phyloP scores from a whole-genome alignment of 1,140 invertebrate species.

The Leptestheria dahalacensis region DNA sequence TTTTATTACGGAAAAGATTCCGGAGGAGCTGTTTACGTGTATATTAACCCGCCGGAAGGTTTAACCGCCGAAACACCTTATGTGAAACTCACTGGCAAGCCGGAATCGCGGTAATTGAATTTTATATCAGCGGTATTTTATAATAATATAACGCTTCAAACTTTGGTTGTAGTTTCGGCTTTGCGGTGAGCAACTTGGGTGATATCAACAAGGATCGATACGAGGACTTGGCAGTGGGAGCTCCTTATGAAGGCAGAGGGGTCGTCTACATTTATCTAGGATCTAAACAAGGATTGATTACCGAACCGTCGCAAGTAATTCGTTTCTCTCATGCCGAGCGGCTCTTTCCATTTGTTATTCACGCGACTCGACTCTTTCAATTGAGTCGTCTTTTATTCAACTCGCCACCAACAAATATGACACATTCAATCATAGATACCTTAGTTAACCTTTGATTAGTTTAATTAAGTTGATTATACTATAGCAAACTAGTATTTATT shows the following conservation, averaged over 20 bases:
- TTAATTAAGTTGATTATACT: too few species aligned
- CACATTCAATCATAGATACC: too few species aligned
- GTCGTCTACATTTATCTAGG: conserved; percentile 78
- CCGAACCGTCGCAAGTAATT: conserved; percentile 57
- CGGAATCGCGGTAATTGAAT: conserved; percentile 42
- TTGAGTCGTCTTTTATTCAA: too few species aligned
- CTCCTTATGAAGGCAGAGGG: conserved; percentile 70
- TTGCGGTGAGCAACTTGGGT: conserved; percentile 66
- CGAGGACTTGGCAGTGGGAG: conserved; percentile 78
- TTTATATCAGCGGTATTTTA: not conserved
- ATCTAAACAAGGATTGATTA: conserved; percentile 50
- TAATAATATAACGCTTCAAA: not conserved
- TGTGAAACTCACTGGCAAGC: conserved; percentile 44
- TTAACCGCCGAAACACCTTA: conserved; percentile 34
- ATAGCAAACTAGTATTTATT: too few species aligned
- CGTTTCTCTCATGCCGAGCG: not conserved
- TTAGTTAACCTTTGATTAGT: too few species aligned
- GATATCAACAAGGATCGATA: conserved; percentile 84
- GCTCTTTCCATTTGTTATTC: not conserved
- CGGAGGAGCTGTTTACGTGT: conserved; percentile 83
- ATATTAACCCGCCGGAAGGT: conserved; percentile 40
- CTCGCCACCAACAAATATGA: too few species aligned
- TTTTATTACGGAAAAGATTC: conserved; percentile 66
- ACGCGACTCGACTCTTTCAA: too few species aligned
- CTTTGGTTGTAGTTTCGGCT: conserved; percentile 52